Evolutionary conservation across 2,797 vertebrate genomes (phyloP).

Genomic region (Tympanoctomys barrerae): DNA sequence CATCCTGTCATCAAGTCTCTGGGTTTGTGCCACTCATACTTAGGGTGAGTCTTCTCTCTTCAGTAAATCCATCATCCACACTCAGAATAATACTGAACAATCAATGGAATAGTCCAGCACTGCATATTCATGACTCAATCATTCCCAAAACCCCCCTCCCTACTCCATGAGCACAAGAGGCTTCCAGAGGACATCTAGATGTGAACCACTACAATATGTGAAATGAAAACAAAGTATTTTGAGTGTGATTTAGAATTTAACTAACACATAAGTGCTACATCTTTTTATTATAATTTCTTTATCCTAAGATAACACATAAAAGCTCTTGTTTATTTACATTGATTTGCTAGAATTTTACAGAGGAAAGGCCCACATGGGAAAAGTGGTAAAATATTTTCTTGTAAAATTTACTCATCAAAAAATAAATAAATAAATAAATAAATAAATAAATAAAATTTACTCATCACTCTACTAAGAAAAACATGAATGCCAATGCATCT

Average conservation of each 20-base stretch:
- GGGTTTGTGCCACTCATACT: neutral
- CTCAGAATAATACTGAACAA: neutral
- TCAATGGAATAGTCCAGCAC: neutral
- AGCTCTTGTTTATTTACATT: neutral
- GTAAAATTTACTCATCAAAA: neutral
- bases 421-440: too few relatives aligned
- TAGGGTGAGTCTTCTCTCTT: neutral
- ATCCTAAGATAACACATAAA: neutral
- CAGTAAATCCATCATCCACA: neutral
- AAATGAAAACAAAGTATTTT: neutral
- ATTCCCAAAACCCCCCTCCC: neutral
- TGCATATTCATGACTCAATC: too few relatives aligned
- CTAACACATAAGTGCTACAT: neutral
- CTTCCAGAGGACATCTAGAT: neutral
- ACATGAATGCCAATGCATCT: neutral
- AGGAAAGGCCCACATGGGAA: constrained; percentile 1
- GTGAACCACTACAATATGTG: neutral
- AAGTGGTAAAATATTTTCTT: constrained; percentile 62
- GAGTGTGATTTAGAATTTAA: constrained; percentile 9
- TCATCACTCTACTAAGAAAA: constrained; percentile 9
- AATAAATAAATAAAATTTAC: neutral
- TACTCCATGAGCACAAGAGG: neutral
- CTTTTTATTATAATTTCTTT: neutral
- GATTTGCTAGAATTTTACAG: constrained; percentile 7
- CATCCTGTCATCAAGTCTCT: neutral